Conservation (phyloP, 2,113 vertebrate species). For the Chaenogobius annularis region DNA sequence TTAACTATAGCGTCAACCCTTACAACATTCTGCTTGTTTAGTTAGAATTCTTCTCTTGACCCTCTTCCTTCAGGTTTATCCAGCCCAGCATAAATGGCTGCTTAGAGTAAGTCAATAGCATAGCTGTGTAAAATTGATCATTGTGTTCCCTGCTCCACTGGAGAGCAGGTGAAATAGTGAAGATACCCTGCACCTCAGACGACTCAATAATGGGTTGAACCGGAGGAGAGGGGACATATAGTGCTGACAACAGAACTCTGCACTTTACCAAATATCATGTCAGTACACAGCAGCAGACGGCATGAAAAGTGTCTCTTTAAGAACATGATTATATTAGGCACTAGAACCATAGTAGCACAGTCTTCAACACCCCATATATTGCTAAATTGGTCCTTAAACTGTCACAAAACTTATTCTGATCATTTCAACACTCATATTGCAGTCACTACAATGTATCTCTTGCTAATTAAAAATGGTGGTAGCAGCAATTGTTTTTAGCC, state of each 20-base stretch:
- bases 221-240: conserved; percentile 29
- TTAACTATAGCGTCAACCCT: not conserved
- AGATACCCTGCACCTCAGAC: conserved; percentile 24
- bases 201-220: conserved; percentile 40
- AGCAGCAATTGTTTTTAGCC: no score
- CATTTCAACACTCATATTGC: no score
- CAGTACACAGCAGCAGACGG: conserved; percentile 30
- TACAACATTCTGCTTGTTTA: not conserved
- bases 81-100: not conserved
- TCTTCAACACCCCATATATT: no score
- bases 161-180: conserved; percentile 21
- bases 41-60: not conserved
- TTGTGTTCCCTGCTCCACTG: conserved; percentile 37
- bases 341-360: no score
- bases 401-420: no score
- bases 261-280: conserved; percentile 44
- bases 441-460: no score
- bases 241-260: conserved; percentile 34
- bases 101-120: conserved; percentile 26
- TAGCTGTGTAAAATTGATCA: conserved; percentile 56
- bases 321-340: no score
- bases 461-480: no score
- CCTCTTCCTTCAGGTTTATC: conserved; percentile 1
- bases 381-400: no score
- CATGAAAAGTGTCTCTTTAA: conserved; percentile 47